phyloP scores from a whole-genome alignment of 2,888 invertebrate species.

The Criorhina ranunculi region DNA sequence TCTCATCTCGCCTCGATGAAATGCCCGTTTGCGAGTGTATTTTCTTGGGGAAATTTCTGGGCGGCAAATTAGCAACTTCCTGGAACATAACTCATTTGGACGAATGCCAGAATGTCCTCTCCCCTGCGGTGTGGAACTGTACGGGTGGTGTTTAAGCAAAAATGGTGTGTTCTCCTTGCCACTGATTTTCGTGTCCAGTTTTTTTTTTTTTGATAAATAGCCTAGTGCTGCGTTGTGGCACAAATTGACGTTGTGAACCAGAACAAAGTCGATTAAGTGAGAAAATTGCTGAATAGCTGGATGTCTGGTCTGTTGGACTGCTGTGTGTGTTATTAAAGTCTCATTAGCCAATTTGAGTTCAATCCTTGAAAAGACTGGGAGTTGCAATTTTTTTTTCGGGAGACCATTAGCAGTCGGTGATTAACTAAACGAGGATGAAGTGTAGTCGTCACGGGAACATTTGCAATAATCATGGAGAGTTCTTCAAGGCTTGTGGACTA shows the following conservation, averaged over 20 bases:
- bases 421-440: slow-evolving; percentile 13
- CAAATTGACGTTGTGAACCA: slow-evolving; percentile 22
- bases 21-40: slow-evolving; percentile 23
- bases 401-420: slow-evolving; percentile 14
- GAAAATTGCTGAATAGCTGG: slow-evolving; percentile 42
- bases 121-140: neutral
- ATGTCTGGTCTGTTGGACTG: neutral
- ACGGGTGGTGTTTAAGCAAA: slow-evolving; percentile 19
- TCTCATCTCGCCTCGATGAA: slow-evolving; percentile 43
- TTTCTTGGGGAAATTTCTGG: slow-evolving; percentile 40
- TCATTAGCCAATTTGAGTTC: slow-evolving; percentile 57
- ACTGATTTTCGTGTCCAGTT: slow-evolving; percentile 28
- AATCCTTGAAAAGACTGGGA: slow-evolving; percentile 5
- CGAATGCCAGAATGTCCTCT: slow-evolving; percentile 51
- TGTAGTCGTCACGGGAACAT: neutral
- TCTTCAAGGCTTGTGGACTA: neutral
- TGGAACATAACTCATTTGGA: slow-evolving; percentile 66
- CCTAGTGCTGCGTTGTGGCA: neutral
- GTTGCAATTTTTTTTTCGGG: slow-evolving; percentile 1
- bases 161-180: slow-evolving; percentile 39
- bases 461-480: slow-evolving; percentile 1
- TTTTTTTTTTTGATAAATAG: slow-evolving; percentile 22
- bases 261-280: slow-evolving; percentile 45
- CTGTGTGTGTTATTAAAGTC: slow-evolving; percentile 57
- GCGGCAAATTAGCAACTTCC: slow-evolving; percentile 73